phyloP scores from a whole-genome alignment of 1,140 invertebrate genomes.

The Drosophila bocki region DNA sequence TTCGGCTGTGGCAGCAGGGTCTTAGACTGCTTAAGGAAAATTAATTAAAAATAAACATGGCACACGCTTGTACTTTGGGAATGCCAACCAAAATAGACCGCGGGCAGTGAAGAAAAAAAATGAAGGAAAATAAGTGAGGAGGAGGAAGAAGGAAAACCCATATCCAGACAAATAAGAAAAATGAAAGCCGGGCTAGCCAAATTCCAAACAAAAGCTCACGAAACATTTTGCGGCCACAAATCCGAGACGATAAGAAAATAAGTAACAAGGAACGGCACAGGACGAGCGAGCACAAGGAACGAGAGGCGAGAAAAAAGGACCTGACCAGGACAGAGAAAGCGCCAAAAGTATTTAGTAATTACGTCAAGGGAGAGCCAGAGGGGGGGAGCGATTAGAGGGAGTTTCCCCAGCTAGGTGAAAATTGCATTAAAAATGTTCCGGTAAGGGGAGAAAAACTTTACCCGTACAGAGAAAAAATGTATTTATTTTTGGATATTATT shows the following conservation, averaged over 20 bases:
- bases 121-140: constrained; percentile 9
- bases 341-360: constrained; percentile 81
- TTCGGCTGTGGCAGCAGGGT: constrained; percentile 21
- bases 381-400: constrained; percentile 9
- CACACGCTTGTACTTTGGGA: constrained; percentile 77
- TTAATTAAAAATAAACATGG: constrained; percentile 84
- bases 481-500: background rate
- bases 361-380: constrained; percentile 56
- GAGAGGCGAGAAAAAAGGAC: constrained; percentile 32
- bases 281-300: constrained; percentile 20
- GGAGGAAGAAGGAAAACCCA: constrained; percentile 44
- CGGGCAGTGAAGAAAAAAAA: constrained; percentile 41
- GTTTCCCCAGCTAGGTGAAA: constrained; percentile 54
- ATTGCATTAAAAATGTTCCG: constrained; percentile 71
- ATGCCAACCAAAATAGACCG: constrained; percentile 79
- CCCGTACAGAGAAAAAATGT: background rate
- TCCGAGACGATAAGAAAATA: constrained; percentile 82
- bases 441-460: constrained; percentile 1
- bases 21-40: constrained; percentile 82
- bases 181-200: constrained; percentile 71
- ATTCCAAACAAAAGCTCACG: constrained; percentile 80
- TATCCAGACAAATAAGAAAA: constrained; percentile 77
- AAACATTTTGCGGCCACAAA: constrained; percentile 80
- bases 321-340: constrained; percentile 51
- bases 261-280: constrained; percentile 50